phyloP scores from a whole-genome alignment of 2,888 invertebrate genomes.

The Eupeodes luniger region DNA sequence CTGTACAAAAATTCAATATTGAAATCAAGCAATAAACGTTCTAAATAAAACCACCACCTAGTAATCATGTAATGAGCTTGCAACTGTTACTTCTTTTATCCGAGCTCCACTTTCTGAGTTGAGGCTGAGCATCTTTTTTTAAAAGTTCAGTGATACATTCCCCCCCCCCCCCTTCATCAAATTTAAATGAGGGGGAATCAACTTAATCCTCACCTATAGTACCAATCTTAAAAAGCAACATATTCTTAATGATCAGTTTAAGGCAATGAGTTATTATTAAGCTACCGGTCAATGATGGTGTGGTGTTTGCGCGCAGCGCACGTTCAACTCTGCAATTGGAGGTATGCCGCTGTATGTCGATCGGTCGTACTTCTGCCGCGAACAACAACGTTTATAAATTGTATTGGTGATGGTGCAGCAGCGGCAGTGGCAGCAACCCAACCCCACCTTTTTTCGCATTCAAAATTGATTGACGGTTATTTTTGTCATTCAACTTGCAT shows the following conservation, averaged over 20 bases:
- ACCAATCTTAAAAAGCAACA: slow-evolving; percentile 29
- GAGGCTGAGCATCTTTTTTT: background rate
- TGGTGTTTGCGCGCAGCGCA: slow-evolving; percentile 41
- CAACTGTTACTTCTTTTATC: slow-evolving; percentile 57
- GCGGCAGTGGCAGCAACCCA: slow-evolving; percentile 14
- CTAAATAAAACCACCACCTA: slow-evolving; percentile 26
- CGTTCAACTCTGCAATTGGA: slow-evolving; percentile 67
- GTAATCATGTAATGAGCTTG: slow-evolving; percentile 62
- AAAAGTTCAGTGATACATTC: background rate
- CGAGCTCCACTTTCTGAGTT: background rate
- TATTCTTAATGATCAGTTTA: slow-evolving; percentile 70
- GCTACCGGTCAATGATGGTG: slow-evolving; percentile 37
- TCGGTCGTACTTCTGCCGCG: background rate
- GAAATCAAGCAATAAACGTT: slow-evolving; percentile 41
- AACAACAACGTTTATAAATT: slow-evolving; percentile 54
- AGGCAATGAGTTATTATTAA: slow-evolving; percentile 74
- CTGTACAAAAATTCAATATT: slow-evolving; percentile 40
- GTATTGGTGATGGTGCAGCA: slow-evolving; percentile 31
- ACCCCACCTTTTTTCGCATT: slow-evolving; percentile 66
- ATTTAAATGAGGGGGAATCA: slow-evolving; percentile 43
- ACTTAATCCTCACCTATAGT: slow-evolving; percentile 53
- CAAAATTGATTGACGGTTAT: slow-evolving; percentile 73
- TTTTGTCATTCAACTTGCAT: slow-evolving; percentile 72
- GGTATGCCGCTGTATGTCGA: slow-evolving; percentile 26
- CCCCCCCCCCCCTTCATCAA: background rate